A percentile compares a stretch with the other conserved stretches of the same genome.
These are phyloP conservation scores for Microctonus brassicae DNA, from an alignment of 2,888 invertebrate genomes.

Conservation along the genomic window DNA sequence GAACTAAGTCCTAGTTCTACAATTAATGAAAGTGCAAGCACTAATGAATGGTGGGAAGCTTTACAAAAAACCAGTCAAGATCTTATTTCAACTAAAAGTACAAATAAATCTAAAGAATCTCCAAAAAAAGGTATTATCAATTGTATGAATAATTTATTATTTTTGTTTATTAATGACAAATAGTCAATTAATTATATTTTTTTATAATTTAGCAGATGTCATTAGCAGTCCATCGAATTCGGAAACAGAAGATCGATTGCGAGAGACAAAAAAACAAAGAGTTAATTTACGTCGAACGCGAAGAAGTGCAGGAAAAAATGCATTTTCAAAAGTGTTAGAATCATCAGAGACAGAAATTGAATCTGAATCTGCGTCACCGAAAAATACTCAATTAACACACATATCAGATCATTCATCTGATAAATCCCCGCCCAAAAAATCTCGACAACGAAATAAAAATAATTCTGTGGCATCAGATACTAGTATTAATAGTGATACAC, in stretches of 20 bases:
- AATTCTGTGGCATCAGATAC: background rate
- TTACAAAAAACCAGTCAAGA: conserved; percentile 29
- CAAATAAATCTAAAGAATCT: background rate
- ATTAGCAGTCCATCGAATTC: conserved; percentile 7
- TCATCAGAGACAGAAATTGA: conserved; percentile 8
- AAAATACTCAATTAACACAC: background rate
- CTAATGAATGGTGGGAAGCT: conserved; percentile 35
- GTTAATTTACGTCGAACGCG: background rate
- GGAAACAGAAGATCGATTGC: conserved; percentile 9
- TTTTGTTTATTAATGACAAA: background rate
- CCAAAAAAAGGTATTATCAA: background rate
- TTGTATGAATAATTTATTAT: background rate
- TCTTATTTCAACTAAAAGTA: background rate
- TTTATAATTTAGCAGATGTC: background rate
- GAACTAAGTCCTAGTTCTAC: conserved; percentile 24
- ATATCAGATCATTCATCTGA: background rate
- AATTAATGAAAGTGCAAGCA: background rate
- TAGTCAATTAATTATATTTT: background rate
- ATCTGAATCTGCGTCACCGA: conserved; percentile 10
- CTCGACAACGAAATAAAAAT: background rate
- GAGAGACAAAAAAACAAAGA: conserved; percentile 28
- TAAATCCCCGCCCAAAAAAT: background rate
- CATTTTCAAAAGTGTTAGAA: conserved; percentile 24
- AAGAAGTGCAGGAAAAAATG: conserved; percentile 16
- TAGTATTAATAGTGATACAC: conserved; percentile 33